Evolutionary conservation across 2,797 vertebrate species (phyloP).

Genomic region (Mus minutoides): DNA sequence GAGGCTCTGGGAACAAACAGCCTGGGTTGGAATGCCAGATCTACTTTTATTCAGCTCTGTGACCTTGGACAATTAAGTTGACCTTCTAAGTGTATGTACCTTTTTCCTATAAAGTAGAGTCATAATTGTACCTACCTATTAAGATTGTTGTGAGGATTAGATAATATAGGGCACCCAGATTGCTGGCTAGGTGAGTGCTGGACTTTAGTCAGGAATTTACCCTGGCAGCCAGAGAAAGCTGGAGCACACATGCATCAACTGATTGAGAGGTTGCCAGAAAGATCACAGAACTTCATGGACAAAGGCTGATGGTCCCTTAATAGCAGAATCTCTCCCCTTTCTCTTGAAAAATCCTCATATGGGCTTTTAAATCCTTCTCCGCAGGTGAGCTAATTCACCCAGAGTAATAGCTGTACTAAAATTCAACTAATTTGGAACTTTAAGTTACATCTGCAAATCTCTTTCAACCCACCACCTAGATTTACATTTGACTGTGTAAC

Average conservation of each 20-base stretch:
- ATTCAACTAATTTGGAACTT: not conserved
- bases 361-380: not conserved
- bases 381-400: fast-evolving
- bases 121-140: not conserved
- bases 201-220: not conserved
- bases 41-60: not conserved
- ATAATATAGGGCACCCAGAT: not conserved
- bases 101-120: not conserved
- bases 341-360: not conserved
- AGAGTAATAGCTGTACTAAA: not conserved
- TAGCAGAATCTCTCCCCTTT: not conserved
- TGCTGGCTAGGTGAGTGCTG: not conserved
- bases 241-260: not conserved
- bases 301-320: not conserved
- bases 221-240: not conserved
- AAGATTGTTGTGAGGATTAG: not conserved
- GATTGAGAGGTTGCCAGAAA: not conserved
- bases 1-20: not conserved
- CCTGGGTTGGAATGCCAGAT: not conserved
- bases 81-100: not conserved
- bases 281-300: not conserved
- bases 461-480: not conserved
- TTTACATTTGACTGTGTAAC: not conserved
- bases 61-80: not conserved
- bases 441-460: not conserved